Percentiles rank a stretch among this genome's conserved stretches.
Evolutionary conservation across 2,888 invertebrate species (phyloP).

Genomic region (Phorcus lineatus): DNA sequence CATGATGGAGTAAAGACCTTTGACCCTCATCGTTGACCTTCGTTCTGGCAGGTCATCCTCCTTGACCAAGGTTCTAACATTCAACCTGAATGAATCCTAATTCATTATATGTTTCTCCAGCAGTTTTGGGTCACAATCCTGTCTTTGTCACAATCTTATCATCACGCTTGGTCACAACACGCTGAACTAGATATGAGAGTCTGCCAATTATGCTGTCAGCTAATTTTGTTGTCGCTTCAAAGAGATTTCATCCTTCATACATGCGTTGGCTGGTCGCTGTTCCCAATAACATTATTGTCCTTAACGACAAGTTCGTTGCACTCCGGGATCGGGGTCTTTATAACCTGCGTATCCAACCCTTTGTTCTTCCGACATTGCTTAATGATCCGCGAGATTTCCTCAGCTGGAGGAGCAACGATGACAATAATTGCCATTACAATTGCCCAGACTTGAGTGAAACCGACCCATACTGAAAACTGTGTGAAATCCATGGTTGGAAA

Average conservation of each 20-base stretch:
- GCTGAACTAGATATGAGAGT: not conserved
- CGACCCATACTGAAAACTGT: slow-evolving; percentile 66
- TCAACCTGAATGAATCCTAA: too few species aligned
- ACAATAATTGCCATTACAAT: slow-evolving; percentile 68
- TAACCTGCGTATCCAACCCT: slow-evolving; percentile 30
- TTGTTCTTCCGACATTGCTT: slow-evolving; percentile 60
- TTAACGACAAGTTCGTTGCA: slow-evolving; percentile 42
- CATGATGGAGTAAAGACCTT: too few species aligned
- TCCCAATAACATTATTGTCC: slow-evolving; percentile 34
- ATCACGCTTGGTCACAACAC: too few species aligned
- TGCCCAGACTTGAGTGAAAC: slow-evolving; percentile 66
- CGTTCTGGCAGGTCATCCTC: too few species aligned
- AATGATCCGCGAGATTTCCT: slow-evolving; percentile 63
- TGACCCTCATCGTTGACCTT: too few species aligned
- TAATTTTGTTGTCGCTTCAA: not conserved
- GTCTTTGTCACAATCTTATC: too few species aligned
- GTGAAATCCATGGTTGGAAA: slow-evolving; percentile 63
- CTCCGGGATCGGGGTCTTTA: slow-evolving; percentile 34
- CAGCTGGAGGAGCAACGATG: slow-evolving; percentile 65
- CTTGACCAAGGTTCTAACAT: too few species aligned
- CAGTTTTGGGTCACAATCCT: too few species aligned
- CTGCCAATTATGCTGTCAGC: not conserved
- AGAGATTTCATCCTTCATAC: not conserved
- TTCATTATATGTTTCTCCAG: too few species aligned
- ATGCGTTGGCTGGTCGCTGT: slow-evolving; percentile 34